A percentile compares a stretch with the other conserved stretches of the same genome.
Conservation (phyloP, 1,140 invertebrate species). For the Dendroctonus ponderosae region DNA sequence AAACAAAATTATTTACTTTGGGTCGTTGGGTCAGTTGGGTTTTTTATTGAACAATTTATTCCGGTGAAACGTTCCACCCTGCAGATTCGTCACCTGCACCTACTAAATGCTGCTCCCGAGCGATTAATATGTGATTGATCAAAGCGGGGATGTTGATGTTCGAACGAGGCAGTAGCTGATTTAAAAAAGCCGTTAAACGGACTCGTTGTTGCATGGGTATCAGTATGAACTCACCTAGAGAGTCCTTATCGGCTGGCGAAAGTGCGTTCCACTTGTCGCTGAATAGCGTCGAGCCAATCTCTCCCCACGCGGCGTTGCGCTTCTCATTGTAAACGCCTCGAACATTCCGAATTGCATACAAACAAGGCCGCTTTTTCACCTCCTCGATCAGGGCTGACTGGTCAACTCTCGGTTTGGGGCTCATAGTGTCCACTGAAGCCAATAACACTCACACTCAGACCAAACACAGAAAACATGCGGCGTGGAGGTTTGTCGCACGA, state of each 20-base stretch:
- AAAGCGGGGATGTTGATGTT: too few relatives aligned
- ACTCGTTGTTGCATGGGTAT: too few relatives aligned
- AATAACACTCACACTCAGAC: neutral
- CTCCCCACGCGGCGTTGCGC: slow-evolving; percentile 33
- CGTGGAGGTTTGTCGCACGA: slow-evolving; percentile 14
- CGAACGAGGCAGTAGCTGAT: too few relatives aligned
- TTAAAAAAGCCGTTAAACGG: too few relatives aligned
- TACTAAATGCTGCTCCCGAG: too few relatives aligned
- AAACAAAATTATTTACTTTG: slow-evolving; percentile 15
- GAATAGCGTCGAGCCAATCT: slow-evolving; percentile 35
- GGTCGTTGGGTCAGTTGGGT: too few relatives aligned
- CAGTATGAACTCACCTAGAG: slow-evolving; percentile 28
- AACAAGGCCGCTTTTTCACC: slow-evolving; percentile 38
- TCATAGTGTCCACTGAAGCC: neutral
- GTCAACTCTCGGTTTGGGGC: slow-evolving; percentile 22
- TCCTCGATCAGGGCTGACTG: slow-evolving; percentile 35
- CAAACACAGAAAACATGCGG: neutral
- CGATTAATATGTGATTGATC: too few relatives aligned
- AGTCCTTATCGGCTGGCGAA: slow-evolving; percentile 31
- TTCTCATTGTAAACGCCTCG: slow-evolving; percentile 30
- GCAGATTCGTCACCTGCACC: too few relatives aligned
- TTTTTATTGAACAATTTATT: too few relatives aligned
- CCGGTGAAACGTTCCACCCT: too few relatives aligned
- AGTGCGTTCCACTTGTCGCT: slow-evolving; percentile 27
- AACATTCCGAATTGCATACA: slow-evolving; percentile 33